Evolutionary conservation across 1,140 invertebrate genomes (phyloP).

Genomic region (Battus philenor): DNA sequence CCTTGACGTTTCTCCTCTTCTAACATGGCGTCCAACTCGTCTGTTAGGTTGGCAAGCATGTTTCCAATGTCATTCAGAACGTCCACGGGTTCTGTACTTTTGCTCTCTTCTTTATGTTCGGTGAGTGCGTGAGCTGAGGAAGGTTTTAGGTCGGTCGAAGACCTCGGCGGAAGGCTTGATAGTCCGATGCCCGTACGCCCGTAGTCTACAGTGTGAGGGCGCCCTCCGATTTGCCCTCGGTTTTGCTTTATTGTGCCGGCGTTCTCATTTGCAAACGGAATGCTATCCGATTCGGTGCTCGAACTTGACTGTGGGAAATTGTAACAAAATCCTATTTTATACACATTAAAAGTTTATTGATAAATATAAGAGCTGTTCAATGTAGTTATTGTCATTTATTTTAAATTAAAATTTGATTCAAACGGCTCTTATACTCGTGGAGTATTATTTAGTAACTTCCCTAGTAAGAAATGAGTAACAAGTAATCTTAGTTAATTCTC

Average conservation of each 20-base stretch:
- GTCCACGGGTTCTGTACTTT: slow-evolving; percentile 84
- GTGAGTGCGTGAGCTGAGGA: slow-evolving; percentile 47
- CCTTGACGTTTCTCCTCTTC: slow-evolving; percentile 92
- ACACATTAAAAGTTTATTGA: too few species aligned
- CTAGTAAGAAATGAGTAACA: too few species aligned
- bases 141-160: slow-evolving; percentile 50
- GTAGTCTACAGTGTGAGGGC: slow-evolving; percentile 71
- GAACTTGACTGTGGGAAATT: slow-evolving; percentile 88
- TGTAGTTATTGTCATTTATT: too few species aligned
- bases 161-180: slow-evolving; percentile 50
- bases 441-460: too few species aligned
- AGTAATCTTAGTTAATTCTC: too few species aligned
- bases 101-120: slow-evolving; percentile 53
- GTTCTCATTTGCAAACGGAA: slow-evolving; percentile 99
- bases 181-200: slow-evolving; percentile 49
- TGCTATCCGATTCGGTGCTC: slow-evolving; percentile 96
- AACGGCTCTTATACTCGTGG: too few species aligned
- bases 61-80: slow-evolving; percentile 97
- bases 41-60: slow-evolving; percentile 95
- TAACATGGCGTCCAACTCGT: slow-evolving; percentile 95
- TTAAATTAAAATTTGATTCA: too few species aligned
- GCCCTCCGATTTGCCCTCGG: slow-evolving; percentile 60
- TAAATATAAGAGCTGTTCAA: too few species aligned
- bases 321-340: too few species aligned
- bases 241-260: slow-evolving; percentile 95